Conservation (phyloP, 2,888 invertebrate genomes). For the Caenorhabditis plicata region DNA sequence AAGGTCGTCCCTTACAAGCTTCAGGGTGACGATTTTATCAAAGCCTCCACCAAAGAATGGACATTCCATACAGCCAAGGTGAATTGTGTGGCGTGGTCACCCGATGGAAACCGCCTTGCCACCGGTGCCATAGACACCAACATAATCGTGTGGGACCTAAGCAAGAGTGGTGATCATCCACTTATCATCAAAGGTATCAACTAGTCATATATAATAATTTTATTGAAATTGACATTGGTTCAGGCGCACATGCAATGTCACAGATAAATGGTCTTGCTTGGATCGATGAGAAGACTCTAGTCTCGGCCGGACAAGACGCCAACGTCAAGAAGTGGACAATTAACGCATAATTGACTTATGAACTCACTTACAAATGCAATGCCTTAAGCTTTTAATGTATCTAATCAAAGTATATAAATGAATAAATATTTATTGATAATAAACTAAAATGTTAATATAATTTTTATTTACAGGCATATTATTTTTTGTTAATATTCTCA, state of each 20-base stretch:
- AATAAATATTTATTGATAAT: too few relatives aligned
- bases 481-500: too few relatives aligned
- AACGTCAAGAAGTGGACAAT: conserved; percentile 75
- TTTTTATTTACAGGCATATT: too few relatives aligned
- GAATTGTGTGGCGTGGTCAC: conserved; percentile 59
- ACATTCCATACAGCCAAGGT: conserved; percentile 82
- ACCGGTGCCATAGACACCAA: conserved; percentile 91
- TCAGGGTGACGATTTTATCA: conserved; percentile 34
- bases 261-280: conserved; percentile 89
- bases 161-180: conserved; percentile 74
- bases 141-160: conserved; percentile 88
- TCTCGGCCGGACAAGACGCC: conserved; percentile 93
- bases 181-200: conserved; percentile 60
- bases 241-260: conserved; percentile 95
- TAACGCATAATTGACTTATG: neutral
- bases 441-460: too few relatives aligned
- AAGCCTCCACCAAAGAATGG: conserved; percentile 75
- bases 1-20: conserved; percentile 32
- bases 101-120: conserved; percentile 75
- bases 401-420: too few relatives aligned
- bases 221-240: neutral
- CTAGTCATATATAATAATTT: neutral
- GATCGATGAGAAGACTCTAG: conserved; percentile 80
- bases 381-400: too few relatives aligned
- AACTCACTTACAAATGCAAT: too few relatives aligned